Conservation (phyloP, 2,113 vertebrate genomes). For the Pseudonaja textilis region DNA sequence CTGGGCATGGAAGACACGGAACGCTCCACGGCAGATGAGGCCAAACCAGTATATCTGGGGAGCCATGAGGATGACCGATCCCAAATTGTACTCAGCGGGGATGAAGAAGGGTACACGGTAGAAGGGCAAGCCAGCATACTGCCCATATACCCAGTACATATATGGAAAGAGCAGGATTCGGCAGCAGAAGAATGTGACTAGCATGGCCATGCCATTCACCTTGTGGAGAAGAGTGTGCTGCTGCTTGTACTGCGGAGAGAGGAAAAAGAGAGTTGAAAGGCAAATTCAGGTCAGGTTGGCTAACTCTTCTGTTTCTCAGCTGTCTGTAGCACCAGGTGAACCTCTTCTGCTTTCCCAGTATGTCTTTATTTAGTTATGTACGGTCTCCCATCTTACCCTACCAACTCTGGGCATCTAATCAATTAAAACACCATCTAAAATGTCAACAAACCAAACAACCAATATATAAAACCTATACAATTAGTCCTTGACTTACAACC, state of each 20-base stretch:
- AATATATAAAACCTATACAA: neutral
- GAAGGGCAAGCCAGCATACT: conserved; percentile 74
- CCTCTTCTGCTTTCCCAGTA: neutral
- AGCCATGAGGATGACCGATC: conserved; percentile 80
- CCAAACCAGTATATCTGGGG: conserved; percentile 89
- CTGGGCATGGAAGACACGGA: conserved; percentile 56
- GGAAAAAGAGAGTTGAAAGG: neutral
- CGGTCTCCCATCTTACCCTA: neutral
- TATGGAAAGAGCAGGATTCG: conserved; percentile 88
- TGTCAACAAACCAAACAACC: neutral
- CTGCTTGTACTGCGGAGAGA: conserved; percentile 72
- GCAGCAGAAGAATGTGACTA: conserved; percentile 83
- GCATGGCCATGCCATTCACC: conserved; percentile 81
- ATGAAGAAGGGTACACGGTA: conserved; percentile 74
- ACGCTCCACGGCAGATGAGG: conserved; percentile 84
- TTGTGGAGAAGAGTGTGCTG: conserved; percentile 84
- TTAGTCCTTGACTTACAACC: neutral
- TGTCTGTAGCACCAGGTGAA: no score
- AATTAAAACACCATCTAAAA: neutral
- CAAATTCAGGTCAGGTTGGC: neutral
- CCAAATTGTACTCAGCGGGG: conserved; percentile 80
- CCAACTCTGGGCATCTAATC: neutral
- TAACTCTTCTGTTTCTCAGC: neutral
- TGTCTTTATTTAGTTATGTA: neutral
- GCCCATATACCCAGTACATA: conserved; percentile 88